Percentiles rank a stretch among this genome's conserved stretches.
Conservation (phyloP, 1,140 invertebrate genomes). For the Listronotus oregonensis region DNA sequence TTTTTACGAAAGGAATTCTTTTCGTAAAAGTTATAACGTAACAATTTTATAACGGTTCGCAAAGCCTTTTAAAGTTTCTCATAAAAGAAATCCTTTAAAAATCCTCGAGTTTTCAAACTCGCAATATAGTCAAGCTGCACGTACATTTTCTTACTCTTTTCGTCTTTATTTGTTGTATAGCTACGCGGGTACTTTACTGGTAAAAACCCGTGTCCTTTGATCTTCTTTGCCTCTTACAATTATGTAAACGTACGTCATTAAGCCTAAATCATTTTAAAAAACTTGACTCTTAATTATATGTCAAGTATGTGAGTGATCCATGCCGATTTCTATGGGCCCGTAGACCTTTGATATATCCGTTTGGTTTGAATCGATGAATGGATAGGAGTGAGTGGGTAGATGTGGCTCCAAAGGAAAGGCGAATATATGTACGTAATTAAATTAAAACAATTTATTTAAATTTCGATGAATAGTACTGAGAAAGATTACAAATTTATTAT, state of each 20-base stretch:
- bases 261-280: conserved; percentile 32
- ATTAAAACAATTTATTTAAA: neutral
- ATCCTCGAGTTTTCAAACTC: conserved; percentile 30
- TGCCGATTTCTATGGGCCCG: conserved; percentile 36
- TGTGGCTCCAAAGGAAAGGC: neutral
- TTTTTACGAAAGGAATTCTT: conserved; percentile 19
- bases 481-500: no score
- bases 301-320: conserved; percentile 32
- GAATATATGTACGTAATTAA: conserved; percentile 1
- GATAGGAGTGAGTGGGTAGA: conserved; percentile 2
- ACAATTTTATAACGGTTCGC: conserved; percentile 31
- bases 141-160: conserved; percentile 30
- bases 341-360: conserved; percentile 18
- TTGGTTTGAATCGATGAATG: conserved; percentile 3
- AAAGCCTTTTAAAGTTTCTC: conserved; percentile 27
- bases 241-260: conserved; percentile 38
- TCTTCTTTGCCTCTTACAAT: conserved; percentile 35
- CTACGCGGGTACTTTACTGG: conserved; percentile 30
- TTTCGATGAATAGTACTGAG: no score
- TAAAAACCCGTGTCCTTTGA: conserved; percentile 21
- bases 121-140: conserved; percentile 17
- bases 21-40: conserved; percentile 31
- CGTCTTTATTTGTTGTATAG: conserved; percentile 21
- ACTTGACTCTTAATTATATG: conserved; percentile 40
- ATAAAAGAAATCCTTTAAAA: conserved; percentile 35